Evolutionary conservation across 2,888 invertebrate species (phyloP).

Genomic region (Lutraria lutraria): DNA sequence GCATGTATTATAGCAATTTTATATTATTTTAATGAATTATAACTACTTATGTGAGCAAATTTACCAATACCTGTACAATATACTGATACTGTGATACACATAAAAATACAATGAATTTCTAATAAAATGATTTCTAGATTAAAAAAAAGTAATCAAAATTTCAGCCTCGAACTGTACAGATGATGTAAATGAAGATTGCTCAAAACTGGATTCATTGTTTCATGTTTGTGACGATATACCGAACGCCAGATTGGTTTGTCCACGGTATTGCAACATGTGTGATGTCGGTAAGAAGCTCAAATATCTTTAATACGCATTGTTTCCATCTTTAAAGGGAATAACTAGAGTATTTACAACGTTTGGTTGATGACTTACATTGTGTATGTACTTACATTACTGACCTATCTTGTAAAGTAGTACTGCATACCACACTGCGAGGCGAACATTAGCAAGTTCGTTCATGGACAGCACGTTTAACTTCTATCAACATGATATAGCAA

Average conservation of each 20-base stretch:
- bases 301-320: neutral
- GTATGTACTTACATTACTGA: too few species aligned
- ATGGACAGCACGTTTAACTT: too few species aligned
- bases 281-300: neutral
- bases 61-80: neutral
- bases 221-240: neutral
- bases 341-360: too few species aligned
- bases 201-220: neutral
- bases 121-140: neutral
- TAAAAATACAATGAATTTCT: neutral
- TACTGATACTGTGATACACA: neutral
- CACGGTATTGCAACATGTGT: conserved; percentile 4
- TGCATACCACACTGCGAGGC: too few species aligned
- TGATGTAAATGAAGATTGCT: neutral
- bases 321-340: too few species aligned
- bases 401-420: too few species aligned
- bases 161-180: neutral
- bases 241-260: neutral
- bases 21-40: too few species aligned
- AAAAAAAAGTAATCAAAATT: neutral
- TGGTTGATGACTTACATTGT: too few species aligned
- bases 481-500: too few species aligned
- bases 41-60: too few species aligned
- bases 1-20: too few species aligned
- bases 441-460: too few species aligned